Evolutionary conservation across 1,140 invertebrate genomes (phyloP).

Genomic region (Bombus waltoni): DNA sequence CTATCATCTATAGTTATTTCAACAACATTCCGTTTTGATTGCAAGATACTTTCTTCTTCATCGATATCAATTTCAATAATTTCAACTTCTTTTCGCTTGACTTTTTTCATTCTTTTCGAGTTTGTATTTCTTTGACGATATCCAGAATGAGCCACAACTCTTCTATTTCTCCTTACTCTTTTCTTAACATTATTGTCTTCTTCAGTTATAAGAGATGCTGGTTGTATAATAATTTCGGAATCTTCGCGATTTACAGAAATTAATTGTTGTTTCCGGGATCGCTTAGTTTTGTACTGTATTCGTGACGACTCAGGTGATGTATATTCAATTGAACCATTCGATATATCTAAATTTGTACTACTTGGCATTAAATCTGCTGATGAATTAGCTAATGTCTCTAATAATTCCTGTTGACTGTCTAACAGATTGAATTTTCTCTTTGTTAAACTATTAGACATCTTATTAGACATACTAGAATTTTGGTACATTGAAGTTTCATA

Average conservation of each 20-base stretch:
- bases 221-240: conserved; percentile 81
- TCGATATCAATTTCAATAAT: conserved; percentile 80
- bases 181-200: conserved; percentile 72
- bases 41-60: conserved; percentile 67
- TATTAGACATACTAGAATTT: conserved; percentile 14
- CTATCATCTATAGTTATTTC: conserved; percentile 77
- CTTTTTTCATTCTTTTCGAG: conserved; percentile 66
- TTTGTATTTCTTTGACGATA: conserved; percentile 59
- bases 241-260: conserved; percentile 79
- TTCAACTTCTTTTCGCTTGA: conserved; percentile 74
- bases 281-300: conserved; percentile 70
- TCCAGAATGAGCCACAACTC: conserved; percentile 63
- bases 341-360: conserved; percentile 42
- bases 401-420: conserved; percentile 52
- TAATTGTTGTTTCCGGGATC: conserved; percentile 80
- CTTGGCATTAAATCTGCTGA: conserved; percentile 31
- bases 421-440: conserved; percentile 43
- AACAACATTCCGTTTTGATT: conserved; percentile 63
- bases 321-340: conserved; percentile 30
- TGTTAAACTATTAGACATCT: conserved; percentile 12
- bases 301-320: conserved; percentile 30
- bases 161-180: conserved; percentile 72
- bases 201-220: conserved; percentile 73
- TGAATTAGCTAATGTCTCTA: conserved; percentile 43
- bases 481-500: background rate